These are phyloP conservation scores for Cylloceria caligata DNA, from an alignment of 2,888 invertebrate species.

Conservation along the genomic window DNA sequence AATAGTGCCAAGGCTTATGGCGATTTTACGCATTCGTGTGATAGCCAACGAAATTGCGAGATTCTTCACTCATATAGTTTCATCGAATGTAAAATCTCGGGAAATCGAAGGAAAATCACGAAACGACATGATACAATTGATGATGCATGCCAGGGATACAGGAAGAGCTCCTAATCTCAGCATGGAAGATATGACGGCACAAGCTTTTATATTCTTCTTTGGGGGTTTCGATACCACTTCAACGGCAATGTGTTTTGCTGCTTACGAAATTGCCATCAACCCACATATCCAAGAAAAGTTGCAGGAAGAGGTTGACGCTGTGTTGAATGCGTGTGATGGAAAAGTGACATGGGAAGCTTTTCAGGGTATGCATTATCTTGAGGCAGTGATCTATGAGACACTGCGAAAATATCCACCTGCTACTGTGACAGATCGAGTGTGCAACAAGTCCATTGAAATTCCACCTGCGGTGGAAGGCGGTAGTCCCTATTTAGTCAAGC, in stretches of 20 bases:
- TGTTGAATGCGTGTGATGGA: slow-evolving; percentile 60
- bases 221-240: slow-evolving; percentile 74
- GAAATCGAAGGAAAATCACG: slow-evolving; percentile 69
- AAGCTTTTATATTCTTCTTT: slow-evolving; percentile 81
- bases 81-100: slow-evolving; percentile 58
- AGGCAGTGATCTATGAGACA: slow-evolving; percentile 79
- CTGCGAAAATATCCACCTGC: slow-evolving; percentile 81
- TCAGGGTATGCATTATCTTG: slow-evolving; percentile 76
- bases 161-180: slow-evolving; percentile 56
- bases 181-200: slow-evolving; percentile 83
- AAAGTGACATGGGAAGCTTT: slow-evolving; percentile 75
- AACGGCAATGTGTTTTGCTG: slow-evolving; percentile 70
- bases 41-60: slow-evolving; percentile 28
- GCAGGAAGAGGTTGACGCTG: slow-evolving; percentile 72
- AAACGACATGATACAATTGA: slow-evolving; percentile 74
- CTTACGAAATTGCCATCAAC: slow-evolving; percentile 70
- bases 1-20: slow-evolving; percentile 47
- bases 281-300: slow-evolving; percentile 71
- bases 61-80: slow-evolving; percentile 68
- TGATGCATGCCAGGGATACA: slow-evolving; percentile 64
- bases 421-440: slow-evolving; percentile 85
- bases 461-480: slow-evolving; percentile 75
- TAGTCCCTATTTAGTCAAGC: slow-evolving; percentile 71
- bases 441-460: slow-evolving; percentile 85
- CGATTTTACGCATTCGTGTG: slow-evolving; percentile 43